Conservation (phyloP, 2,888 invertebrate genomes). For the Hirtodrosophila confusa region DNA sequence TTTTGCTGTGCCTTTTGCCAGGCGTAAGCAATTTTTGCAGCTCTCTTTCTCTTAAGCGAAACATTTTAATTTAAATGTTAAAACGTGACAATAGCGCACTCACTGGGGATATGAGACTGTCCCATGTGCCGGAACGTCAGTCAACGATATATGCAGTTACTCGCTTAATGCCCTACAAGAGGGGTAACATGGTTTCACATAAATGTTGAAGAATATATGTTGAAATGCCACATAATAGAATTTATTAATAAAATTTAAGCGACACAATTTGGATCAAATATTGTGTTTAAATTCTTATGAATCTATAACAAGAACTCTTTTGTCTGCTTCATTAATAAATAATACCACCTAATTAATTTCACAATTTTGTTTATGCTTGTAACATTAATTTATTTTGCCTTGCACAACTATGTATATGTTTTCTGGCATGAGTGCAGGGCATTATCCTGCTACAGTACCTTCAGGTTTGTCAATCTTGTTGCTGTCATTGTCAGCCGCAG, state of each 20-base stretch:
- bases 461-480: conserved; percentile 34
- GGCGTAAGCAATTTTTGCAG: conserved; percentile 63
- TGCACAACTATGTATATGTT: not conserved
- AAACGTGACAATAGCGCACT: conserved; percentile 72
- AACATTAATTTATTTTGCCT: too few relatives aligned
- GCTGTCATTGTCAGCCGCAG: conserved; percentile 1
- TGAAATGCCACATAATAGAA: too few relatives aligned
- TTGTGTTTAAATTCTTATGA: too few relatives aligned
- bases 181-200: not conserved
- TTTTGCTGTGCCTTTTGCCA: conserved; percentile 35
- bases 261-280: too few relatives aligned
- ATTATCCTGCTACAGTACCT: conserved; percentile 23
- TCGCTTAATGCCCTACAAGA: conserved; percentile 1
- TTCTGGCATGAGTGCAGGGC: conserved; percentile 41
- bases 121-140: conserved; percentile 56
- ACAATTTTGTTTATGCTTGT: too few relatives aligned
- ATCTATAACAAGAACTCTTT: too few relatives aligned
- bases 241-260: too few relatives aligned
- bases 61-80: conserved; percentile 80
- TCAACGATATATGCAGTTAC: conserved; percentile 51
- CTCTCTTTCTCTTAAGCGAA: conserved; percentile 66
- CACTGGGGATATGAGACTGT: conserved; percentile 50
- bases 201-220: not conserved
- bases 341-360: too few relatives aligned
- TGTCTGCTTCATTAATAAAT: not conserved